Evolutionary conservation across 2,797 vertebrate species (phyloP).

Genomic region (Buphagus erythrorhynchus): DNA sequence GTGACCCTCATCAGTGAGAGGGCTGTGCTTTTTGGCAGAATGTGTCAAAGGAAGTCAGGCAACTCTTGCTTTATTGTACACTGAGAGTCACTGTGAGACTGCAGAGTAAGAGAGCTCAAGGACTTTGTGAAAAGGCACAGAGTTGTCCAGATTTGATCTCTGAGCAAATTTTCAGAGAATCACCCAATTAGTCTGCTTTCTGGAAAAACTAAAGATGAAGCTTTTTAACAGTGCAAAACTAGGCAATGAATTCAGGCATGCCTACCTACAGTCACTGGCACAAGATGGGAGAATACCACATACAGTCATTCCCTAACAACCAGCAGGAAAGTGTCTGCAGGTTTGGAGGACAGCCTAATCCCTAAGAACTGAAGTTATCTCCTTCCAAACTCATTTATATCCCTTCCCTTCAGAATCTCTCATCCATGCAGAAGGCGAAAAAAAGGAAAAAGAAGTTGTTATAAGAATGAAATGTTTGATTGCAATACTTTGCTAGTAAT

Average conservation of each 20-base stretch:
- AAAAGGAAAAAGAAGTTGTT: not conserved
- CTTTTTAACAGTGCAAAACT: not conserved
- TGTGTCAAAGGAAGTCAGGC: not conserved
- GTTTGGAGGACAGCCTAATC: not conserved
- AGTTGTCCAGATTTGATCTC: not conserved
- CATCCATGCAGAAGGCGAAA: not conserved
- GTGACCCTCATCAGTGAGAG: not conserved
- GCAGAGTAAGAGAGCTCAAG: not conserved
- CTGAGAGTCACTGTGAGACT: not conserved
- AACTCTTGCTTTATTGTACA: not conserved
- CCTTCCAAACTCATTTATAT: not conserved
- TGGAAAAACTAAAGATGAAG: not conserved
- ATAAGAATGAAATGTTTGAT: not conserved
- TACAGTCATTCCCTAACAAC: not conserved
- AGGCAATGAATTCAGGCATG: not conserved
- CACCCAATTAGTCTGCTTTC: not conserved
- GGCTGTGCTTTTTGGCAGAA: not conserved
- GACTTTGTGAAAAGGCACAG: not conserved
- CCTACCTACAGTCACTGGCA: not conserved
- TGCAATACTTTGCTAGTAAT: not conserved
- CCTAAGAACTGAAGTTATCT: not conserved
- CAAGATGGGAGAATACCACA: not conserved
- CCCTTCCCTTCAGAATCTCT: not conserved
- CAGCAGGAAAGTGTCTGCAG: not conserved
- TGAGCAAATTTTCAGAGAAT: not conserved